Evolutionary conservation across 2,888 invertebrate species (phyloP).

Genomic region (Tridacna crocea): DNA sequence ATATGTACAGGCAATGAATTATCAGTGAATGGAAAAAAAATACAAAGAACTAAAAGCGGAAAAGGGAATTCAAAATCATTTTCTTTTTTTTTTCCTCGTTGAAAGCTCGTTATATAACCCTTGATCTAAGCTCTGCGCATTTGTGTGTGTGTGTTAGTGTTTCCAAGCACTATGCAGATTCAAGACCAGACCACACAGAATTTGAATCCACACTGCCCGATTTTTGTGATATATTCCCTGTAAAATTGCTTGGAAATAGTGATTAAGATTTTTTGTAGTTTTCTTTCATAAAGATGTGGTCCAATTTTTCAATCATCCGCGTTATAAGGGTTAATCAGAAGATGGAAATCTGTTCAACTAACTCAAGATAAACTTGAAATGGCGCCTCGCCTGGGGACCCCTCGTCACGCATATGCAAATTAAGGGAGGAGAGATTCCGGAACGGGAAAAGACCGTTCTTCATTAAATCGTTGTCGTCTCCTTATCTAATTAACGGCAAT

Average conservation of each 20-base stretch:
- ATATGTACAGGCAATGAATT: too few relatives aligned
- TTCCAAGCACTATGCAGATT: too few relatives aligned
- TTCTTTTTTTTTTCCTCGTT: conserved; percentile 25
- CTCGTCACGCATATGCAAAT: conserved; percentile 49
- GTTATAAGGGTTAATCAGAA: conserved; percentile 29
- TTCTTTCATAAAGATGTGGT: too few relatives aligned
- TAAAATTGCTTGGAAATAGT: too few relatives aligned
- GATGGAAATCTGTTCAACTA: conserved; percentile 56
- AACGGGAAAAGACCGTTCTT: conserved; percentile 23
- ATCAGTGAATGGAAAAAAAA: not conserved
- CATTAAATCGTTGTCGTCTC: conserved; percentile 27
- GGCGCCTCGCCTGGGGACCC: conserved; percentile 43
- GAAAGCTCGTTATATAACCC: conserved; percentile 34
- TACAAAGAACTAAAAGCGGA: not conserved
- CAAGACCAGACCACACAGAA: too few relatives aligned
- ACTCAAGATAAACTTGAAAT: conserved; percentile 53
- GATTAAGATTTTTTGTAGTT: too few relatives aligned
- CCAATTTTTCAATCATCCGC: too few relatives aligned
- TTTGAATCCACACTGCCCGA: too few relatives aligned
- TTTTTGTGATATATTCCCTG: too few relatives aligned
- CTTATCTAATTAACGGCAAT: conserved; percentile 28
- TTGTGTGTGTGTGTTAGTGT: too few relatives aligned
- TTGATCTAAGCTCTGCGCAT: too few relatives aligned
- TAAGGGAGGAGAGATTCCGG: conserved; percentile 28
- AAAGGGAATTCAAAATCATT: conserved; percentile 27